phyloP scores from a whole-genome alignment of 2,888 invertebrate species.

The Leptinotarsa tumamoca region DNA sequence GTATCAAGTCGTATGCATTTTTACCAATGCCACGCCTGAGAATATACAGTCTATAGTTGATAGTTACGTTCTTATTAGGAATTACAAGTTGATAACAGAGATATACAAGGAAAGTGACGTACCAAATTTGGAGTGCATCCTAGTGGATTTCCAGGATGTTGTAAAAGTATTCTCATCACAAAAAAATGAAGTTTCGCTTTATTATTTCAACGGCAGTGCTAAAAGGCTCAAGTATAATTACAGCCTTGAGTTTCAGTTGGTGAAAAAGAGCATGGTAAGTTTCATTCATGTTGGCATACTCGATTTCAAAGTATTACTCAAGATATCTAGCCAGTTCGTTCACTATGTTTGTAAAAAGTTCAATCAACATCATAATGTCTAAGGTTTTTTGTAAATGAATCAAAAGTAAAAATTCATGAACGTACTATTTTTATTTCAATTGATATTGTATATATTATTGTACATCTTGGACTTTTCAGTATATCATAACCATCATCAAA shows the following conservation, averaged over 20 bases:
- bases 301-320: no score
- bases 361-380: no score
- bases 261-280: slow-evolving; percentile 37
- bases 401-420: background rate
- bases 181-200: background rate
- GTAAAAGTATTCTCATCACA: background rate
- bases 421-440: background rate
- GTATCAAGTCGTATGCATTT: slow-evolving; percentile 33
- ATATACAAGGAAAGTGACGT: slow-evolving; percentile 38
- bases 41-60: slow-evolving; percentile 27
- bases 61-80: slow-evolving; percentile 41
- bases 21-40: slow-evolving; percentile 21
- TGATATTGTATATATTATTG: background rate
- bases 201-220: background rate
- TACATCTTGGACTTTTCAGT: no score
- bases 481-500: no score
- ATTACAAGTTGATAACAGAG: slow-evolving; percentile 45
- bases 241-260: slow-evolving; percentile 24
- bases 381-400: no score
- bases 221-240: slow-evolving; percentile 6
- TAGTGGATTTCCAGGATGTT: slow-evolving; percentile 41
- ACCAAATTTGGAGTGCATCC: slow-evolving; percentile 42
- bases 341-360: no score
- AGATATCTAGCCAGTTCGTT: no score
- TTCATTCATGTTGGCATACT: background rate